Evolutionary conservation across 2,113 vertebrate genomes (phyloP).

Genomic region (Nannobrachium achirus): DNA sequence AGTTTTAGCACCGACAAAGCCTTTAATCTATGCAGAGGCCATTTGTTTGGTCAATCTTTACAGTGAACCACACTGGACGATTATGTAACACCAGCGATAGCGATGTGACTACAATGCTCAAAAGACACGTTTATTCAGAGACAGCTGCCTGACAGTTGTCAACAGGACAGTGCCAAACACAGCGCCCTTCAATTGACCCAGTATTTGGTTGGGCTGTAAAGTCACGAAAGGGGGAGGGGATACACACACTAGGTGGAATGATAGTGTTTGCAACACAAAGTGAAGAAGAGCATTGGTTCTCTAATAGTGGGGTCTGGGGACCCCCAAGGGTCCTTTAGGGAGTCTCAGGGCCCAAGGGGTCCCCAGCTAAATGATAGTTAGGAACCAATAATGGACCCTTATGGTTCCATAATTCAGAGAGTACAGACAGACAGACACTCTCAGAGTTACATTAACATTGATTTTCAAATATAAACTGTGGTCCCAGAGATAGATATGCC

Average conservation of each 20-base stretch:
- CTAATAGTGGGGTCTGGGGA: no score
- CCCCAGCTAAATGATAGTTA: no score
- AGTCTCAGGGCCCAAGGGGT: no score
- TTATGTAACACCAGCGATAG: constrained; percentile 2
- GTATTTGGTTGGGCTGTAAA: background rate
- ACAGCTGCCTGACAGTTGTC: constrained; percentile 1
- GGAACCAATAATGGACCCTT: no score
- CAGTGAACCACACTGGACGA: background rate
- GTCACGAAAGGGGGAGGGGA: background rate
- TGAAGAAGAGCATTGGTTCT: no score
- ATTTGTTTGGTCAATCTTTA: background rate
- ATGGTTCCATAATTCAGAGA: no score
- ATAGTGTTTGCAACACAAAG: no score
- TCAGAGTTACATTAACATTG: no score
- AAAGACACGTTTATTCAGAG: background rate
- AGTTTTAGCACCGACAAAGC: constrained; percentile 14
- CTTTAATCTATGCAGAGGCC: constrained; percentile 8
- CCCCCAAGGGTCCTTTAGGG: no score
- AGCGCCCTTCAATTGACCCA: constrained; percentile 35
- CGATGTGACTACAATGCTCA: background rate
- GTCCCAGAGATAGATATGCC: no score
- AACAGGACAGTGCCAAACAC: background rate
- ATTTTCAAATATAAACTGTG: no score
- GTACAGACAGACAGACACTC: no score
- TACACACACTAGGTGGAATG: background rate